A percentile compares a stretch with the other conserved stretches of the same genome.
These are phyloP conservation scores for Dromaius novaehollandiae DNA, from an alignment of 2,113 vertebrate genomes.

Conservation along the genomic window DNA sequence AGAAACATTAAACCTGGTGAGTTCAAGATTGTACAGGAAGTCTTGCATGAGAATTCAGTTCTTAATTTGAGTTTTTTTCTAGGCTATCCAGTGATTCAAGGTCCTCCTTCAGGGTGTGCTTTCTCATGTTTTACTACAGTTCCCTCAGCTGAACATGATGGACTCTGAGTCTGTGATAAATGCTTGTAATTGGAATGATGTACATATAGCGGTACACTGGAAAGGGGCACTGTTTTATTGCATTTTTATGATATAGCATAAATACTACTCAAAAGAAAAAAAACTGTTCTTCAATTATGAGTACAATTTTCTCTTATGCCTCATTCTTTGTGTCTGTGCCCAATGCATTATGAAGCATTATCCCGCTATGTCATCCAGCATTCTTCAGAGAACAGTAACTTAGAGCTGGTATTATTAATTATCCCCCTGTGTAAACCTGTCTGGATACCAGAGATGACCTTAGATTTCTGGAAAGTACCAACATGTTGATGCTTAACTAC, in stretches of 20 bases:
- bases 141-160: not conserved
- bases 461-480: not conserved
- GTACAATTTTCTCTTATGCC: not conserved
- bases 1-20: not conserved
- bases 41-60: not conserved
- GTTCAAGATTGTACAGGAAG: not conserved
- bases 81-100: not conserved
- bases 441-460: not conserved
- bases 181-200: not conserved
- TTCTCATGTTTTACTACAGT: not conserved
- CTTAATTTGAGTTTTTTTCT: not conserved
- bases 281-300: not conserved
- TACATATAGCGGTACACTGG: not conserved
- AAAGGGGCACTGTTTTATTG: not conserved
- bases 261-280: not conserved
- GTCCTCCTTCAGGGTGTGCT: accelerated
- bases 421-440: not conserved
- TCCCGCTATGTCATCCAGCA: not conserved
- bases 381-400: not conserved
- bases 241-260: not conserved
- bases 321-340: not conserved
- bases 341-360: not conserved
- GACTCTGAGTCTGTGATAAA: not conserved
- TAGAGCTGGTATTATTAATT: not conserved
- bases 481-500: not conserved